These are phyloP conservation scores for Anomalospiza imberbis DNA, from an alignment of 2,797 vertebrate species.

Conservation along the genomic window DNA sequence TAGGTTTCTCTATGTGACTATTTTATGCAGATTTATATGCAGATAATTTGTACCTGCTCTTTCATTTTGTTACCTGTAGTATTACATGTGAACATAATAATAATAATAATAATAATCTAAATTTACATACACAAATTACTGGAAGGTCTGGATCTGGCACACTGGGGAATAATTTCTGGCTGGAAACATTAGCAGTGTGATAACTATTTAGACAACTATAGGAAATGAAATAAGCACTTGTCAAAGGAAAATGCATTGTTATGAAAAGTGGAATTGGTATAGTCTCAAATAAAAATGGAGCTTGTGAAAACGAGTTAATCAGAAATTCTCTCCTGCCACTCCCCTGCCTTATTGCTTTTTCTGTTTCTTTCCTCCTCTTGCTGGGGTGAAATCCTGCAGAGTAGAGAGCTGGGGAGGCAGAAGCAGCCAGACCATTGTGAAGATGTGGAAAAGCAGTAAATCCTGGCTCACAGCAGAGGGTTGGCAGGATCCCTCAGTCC, in stretches of 20 bases:
- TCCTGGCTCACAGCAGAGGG: not conserved
- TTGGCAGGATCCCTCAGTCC: not conserved
- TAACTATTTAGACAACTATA: slow-evolving; percentile 41
- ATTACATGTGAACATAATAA: slow-evolving; percentile 24
- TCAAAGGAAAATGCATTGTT: slow-evolving; percentile 31
- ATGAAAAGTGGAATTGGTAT: not conserved
- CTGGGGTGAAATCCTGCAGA: not conserved
- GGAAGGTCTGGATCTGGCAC: slow-evolving; percentile 26
- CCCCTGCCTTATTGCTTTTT: not conserved
- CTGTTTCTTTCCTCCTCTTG: not conserved
- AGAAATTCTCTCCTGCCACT: not conserved
- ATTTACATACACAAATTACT: slow-evolving; percentile 59
- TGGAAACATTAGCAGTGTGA: slow-evolving; percentile 9
- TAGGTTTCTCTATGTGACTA: slow-evolving; percentile 5
- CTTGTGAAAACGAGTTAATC: not conserved
- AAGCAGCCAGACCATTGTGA: not conserved
- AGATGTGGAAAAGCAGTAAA: not conserved
- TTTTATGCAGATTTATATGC: slow-evolving; percentile 29
- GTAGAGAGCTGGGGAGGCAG: not conserved
- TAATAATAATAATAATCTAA: slow-evolving; percentile 35
- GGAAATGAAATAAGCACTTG: slow-evolving; percentile 36
- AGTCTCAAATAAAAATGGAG: not conserved
- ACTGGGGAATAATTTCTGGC: not conserved
- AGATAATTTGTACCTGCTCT: slow-evolving; percentile 44
- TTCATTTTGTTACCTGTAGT: slow-evolving; percentile 45